These are phyloP conservation scores for Schizopygopsis pylzovi DNA, from an alignment of 2,797 vertebrate species.

Conservation along the genomic window DNA sequence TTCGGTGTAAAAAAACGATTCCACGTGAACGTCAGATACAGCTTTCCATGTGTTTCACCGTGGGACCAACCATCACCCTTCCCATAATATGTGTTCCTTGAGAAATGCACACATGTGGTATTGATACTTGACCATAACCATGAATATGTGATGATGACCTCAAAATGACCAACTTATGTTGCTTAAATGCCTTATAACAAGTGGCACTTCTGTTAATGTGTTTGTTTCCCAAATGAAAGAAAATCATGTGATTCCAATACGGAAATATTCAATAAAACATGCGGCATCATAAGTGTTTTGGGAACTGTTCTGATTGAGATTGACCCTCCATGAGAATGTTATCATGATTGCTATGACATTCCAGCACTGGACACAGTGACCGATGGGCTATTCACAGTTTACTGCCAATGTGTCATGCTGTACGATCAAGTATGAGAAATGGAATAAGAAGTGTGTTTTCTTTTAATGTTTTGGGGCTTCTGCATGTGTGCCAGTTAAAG, in stretches of 20 bases:
- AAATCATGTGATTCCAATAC: slow-evolving; percentile 36
- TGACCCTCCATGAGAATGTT: slow-evolving; percentile 64
- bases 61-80: slow-evolving; percentile 7
- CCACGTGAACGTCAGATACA: not conserved
- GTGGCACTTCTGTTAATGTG: slow-evolving; percentile 35
- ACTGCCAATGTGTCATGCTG: slow-evolving; percentile 24
- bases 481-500: not conserved
- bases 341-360: slow-evolving; percentile 44
- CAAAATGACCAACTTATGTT: slow-evolving; percentile 27
- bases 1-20: not conserved
- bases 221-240: slow-evolving; percentile 36
- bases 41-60: not conserved
- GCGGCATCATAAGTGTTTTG: slow-evolving; percentile 6
- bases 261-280: slow-evolving; percentile 33
- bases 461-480: not conserved
- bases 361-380: slow-evolving; percentile 20
- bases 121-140: slow-evolving; percentile 18
- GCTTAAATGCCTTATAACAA: slow-evolving; percentile 37
- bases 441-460: not conserved
- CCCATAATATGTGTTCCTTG: not conserved
- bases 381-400: not conserved
- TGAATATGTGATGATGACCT: slow-evolving; percentile 15
- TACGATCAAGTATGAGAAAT: slow-evolving; percentile 39
- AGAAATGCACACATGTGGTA: slow-evolving; percentile 10
- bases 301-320: slow-evolving; percentile 61